Conservation (phyloP, 1,140 invertebrate species). For the Drosophila mauritiana region DNA sequence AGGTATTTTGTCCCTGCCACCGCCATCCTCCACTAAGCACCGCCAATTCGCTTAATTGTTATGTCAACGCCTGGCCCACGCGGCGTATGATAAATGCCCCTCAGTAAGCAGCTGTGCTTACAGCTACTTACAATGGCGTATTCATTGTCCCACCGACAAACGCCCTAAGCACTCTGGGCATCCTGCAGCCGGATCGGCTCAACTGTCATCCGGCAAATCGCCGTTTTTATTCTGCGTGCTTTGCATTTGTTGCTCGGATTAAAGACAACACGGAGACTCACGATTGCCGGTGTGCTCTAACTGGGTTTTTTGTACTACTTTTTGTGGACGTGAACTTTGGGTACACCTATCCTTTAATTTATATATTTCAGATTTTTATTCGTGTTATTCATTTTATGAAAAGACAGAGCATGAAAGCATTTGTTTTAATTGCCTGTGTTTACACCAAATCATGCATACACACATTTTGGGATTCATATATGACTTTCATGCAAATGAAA, state of each 20-base stretch:
- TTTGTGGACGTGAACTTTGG: too few relatives aligned
- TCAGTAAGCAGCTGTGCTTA: constrained; percentile 49
- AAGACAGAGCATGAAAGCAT: too few relatives aligned
- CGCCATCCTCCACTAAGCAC: constrained; percentile 11
- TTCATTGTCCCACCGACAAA: constrained; percentile 26
- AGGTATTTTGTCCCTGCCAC: constrained; percentile 1
- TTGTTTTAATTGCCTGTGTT: too few relatives aligned
- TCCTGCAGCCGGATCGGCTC: constrained; percentile 34
- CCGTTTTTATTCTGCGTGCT: constrained; percentile 37
- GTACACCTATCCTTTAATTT: background rate
- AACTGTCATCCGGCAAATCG: constrained; percentile 55
- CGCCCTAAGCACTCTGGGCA: constrained; percentile 3
- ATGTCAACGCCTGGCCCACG: constrained; percentile 65
- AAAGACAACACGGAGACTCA: background rate
- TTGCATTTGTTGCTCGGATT: constrained; percentile 34
- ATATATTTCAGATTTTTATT: too few relatives aligned
- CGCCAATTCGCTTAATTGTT: constrained; percentile 68
- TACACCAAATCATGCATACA: too few relatives aligned
- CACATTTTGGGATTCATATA: too few relatives aligned
- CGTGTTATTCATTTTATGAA: too few relatives aligned
- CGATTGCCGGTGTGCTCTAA: background rate
- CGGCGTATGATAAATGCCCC: constrained; percentile 61
- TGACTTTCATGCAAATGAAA: background rate
- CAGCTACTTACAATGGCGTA: constrained; percentile 44
- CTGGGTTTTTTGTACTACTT: background rate